These are phyloP conservation scores for Dryobota labecula DNA, from an alignment of 2,888 invertebrate species.

Conservation along the genomic window DNA sequence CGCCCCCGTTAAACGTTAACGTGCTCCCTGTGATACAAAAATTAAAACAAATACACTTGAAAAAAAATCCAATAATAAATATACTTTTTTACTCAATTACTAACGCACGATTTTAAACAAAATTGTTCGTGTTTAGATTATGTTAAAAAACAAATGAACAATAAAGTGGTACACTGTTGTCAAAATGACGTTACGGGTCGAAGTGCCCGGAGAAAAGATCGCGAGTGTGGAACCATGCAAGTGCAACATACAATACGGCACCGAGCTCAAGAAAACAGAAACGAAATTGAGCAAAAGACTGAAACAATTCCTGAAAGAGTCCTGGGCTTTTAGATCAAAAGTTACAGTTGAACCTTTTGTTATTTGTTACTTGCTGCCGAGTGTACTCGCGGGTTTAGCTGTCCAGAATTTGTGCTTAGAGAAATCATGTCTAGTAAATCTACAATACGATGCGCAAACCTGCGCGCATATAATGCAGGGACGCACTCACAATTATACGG, in stretches of 20 bases:
- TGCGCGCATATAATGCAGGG: slow-evolving; percentile 89
- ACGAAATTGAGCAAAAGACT: slow-evolving; percentile 80
- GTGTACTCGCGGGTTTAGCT: slow-evolving; percentile 92
- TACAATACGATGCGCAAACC: slow-evolving; percentile 88
- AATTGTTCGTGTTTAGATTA: slow-evolving; percentile 54
- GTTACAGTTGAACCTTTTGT: slow-evolving; percentile 93
- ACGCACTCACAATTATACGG: slow-evolving; percentile 81
- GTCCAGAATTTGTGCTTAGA: slow-evolving; percentile 90
- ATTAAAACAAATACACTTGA: slow-evolving; percentile 31
- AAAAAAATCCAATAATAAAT: slow-evolving; percentile 44
- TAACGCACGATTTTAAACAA: slow-evolving; percentile 14
- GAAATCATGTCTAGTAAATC: slow-evolving; percentile 91
- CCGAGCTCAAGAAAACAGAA: slow-evolving; percentile 80
- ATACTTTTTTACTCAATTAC: slow-evolving; percentile 12
- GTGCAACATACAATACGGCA: slow-evolving; percentile 78
- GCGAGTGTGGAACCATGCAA: slow-evolving; percentile 84
- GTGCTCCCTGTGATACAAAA: slow-evolving; percentile 54
- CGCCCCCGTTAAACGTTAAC: slow-evolving; percentile 49
- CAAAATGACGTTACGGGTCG: slow-evolving; percentile 89
- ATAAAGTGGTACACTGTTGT: slow-evolving; percentile 75
- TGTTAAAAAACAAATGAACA: slow-evolving; percentile 81
- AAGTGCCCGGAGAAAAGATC: slow-evolving; percentile 86
- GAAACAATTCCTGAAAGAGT: slow-evolving; percentile 82
- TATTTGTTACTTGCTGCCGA: slow-evolving; percentile 92
- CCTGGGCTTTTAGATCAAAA: slow-evolving; percentile 85